Evolutionary conservation across 2,888 invertebrate genomes (phyloP), one percentile per base, ranked within the genome.

Genomic region (Petrolisthes manimaculis): DNA sequence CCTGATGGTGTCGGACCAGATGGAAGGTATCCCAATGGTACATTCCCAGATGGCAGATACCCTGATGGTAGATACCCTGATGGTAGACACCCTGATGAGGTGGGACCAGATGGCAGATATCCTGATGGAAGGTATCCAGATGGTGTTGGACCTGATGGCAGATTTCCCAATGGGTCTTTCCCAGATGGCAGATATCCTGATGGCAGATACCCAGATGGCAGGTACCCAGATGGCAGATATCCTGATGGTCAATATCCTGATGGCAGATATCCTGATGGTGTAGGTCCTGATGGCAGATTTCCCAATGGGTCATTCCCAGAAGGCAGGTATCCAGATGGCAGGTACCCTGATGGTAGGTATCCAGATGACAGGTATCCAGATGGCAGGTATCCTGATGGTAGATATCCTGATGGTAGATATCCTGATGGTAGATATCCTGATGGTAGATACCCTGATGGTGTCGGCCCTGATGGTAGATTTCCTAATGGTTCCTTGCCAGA

Each of bases 181-280:
- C 89, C 85, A 24, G 86, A 80, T 79, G 80, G 81, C 8, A 69
- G 56, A 61, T 79, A 69, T 8, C 84, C 80, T 4, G 86, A 83
- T 71, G 86, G 84, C 12, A 56, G 71, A 24, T 74, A 79, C 37
- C 21, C 61, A 18, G 89, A 75, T 9, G 67, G 67, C 9, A 71
- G 71, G 6, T 71, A 71, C 71, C 84, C 87, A 56, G 83, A 82
- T 75, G 95, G 94, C 92, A 95, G 93, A 80, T 71, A 3, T 21
- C 97, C 97, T 89, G 95, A 94, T 91, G 95, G 93, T n/a, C 12
- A 21, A n/a, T 71, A 71, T 86, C 97, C 97, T 91, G 96, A 94
- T 92, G 97, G 97, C 69, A 97, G 97, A 9, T 95, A 81, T 5
- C 86, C 86, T 37, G 81, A 55, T 14, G 74, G 61, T 8, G 67